Evolutionary conservation across 2,888 invertebrate genomes (phyloP), one percentile per base, ranked within the genome.

Genomic region (Andricus curvator): DNA sequence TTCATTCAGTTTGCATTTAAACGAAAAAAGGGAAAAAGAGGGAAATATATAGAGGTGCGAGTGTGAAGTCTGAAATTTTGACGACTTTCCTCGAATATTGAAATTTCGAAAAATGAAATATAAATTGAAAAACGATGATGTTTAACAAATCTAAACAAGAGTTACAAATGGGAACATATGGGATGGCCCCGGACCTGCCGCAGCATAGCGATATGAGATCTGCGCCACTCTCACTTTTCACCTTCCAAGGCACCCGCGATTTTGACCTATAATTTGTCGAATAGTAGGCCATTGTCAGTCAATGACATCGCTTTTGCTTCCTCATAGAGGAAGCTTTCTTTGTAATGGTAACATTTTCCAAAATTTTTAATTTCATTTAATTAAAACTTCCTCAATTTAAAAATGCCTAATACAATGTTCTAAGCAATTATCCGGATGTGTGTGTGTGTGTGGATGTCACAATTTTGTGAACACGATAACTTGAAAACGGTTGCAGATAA

Each of bases 221-320:
- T 33, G 77, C 41, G 78, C 37, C 78, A 87, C 89, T 89, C 88
- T 89, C 87, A 86, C 89, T 90, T 89, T 89, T 88, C 79, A 80
- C 86, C 86, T 84, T 85, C 84, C 62, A 76, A 77, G 78, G 81
- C 48, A 51, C 44, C 37, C 67, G 78, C 67, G 37, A 60, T 81
- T 78, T 83, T 81, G 80, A 80, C 82, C 83, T 74, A 70, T 37
- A 33, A 51, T 62, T 82, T 81, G 78, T 76, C 70, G 86, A 84
- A 88, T 88, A 88, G 88, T 91, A 88, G 91, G 89, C 89, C 91
- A 91, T 87, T 90, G 90, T 90, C 90, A 89, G 89, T 88, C 89
- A 89, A 88, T 85, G 88, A 86, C 89, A 89, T 85, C 84, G 85
- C 81, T 84, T 80, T 20, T n/a, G n/a, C n/a, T n/a, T n/a, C n/a